phyloP scores from a whole-genome alignment of 2,113 vertebrate species.

The Platycercus adscitus region DNA sequence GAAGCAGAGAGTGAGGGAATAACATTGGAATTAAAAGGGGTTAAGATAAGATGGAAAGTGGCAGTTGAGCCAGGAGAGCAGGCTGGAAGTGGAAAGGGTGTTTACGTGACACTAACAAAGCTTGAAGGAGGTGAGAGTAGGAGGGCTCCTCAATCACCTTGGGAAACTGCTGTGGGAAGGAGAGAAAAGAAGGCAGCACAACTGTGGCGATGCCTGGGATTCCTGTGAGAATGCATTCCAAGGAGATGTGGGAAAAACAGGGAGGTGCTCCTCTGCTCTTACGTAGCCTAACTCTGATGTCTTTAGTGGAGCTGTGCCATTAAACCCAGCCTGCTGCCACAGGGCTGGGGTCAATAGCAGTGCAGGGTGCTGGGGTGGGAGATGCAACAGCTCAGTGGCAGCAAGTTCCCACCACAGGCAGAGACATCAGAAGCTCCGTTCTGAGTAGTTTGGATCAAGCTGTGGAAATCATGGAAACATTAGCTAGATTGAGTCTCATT shows the following conservation, averaged over 20 bases:
- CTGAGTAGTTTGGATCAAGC: neutral
- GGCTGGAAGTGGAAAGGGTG: neutral
- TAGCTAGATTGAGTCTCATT: neutral
- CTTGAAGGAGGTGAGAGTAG: neutral
- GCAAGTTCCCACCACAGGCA: neutral
- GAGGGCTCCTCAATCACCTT: neutral
- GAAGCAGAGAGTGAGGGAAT: constrained; percentile 33
- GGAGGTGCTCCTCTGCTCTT: neutral
- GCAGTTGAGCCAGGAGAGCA: constrained; percentile 17
- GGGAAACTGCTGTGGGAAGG: neutral
- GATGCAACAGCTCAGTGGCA: neutral
- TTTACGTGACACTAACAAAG: constrained; percentile 24
- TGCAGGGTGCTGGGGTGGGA: neutral
- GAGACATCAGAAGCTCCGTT: neutral
- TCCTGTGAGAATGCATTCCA: neutral
- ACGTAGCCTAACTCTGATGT: rapidly evolving
- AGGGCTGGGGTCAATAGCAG: rapidly evolving
- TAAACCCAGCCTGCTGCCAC: neutral
- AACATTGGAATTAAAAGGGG: constrained; percentile 33
- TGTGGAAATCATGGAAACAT: neutral
- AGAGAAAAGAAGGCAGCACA: neutral
- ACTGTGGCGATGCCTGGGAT: neutral
- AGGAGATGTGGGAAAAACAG: neutral
- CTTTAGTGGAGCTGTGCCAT: neutral
- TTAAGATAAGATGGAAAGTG: constrained; percentile 19